A percentile compares a stretch with the other conserved stretches of the same genome.
Evolutionary conservation across 2,113 vertebrate genomes (phyloP).

Genomic region (Cinclus mexicanus): DNA sequence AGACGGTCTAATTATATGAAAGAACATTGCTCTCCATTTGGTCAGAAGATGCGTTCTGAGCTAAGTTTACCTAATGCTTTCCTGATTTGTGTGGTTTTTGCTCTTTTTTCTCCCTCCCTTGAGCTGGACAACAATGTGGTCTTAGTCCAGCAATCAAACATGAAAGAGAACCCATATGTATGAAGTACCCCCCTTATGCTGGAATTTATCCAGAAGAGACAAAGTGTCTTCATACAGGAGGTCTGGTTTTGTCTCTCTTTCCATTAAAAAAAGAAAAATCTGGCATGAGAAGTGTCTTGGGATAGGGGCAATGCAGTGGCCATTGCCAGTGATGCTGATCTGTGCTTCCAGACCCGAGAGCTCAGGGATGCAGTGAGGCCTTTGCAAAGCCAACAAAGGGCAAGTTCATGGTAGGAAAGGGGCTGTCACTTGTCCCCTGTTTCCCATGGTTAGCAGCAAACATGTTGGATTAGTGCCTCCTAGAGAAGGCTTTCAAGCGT

Average conservation of each 20-base stretch:
- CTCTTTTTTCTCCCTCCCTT: not conserved
- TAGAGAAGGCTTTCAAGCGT: not conserved
- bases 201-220: not conserved
- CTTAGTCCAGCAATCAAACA: constrained; percentile 50
- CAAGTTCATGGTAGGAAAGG: not conserved
- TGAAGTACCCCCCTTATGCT: not conserved
- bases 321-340: not conserved
- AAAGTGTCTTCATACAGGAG: not conserved
- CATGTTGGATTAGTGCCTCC: not conserved
- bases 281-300: not conserved
- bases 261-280: not conserved
- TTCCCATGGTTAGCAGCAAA: not conserved
- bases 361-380: not conserved
- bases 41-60: constrained; percentile 79
- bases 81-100: constrained; percentile 31
- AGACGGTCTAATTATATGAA: constrained; percentile 79
- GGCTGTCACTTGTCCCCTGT: not conserved
- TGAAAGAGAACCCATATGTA: constrained; percentile 36
- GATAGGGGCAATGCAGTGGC: not conserved
- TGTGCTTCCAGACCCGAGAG: fast-evolving
- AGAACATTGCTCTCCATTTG: constrained; percentile 58
- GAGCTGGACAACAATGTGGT: constrained; percentile 36
- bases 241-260: not conserved
- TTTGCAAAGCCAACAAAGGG: not conserved
- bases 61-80: constrained; percentile 55